Evolutionary conservation across 2,113 vertebrate genomes (phyloP).

Genomic region (Periophthalmus modestus): DNA sequence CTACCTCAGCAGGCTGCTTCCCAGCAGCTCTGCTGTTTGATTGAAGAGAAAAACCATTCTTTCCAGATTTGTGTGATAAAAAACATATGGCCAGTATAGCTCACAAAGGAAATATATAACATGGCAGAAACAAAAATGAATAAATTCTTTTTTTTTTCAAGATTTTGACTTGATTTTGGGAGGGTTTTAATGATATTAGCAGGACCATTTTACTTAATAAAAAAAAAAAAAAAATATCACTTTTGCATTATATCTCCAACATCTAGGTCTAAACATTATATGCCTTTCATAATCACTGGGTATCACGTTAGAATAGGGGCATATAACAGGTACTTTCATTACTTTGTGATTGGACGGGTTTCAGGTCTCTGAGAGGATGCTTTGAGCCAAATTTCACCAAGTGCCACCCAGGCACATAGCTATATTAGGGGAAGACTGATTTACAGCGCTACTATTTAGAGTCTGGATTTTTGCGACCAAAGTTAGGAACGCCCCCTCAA

Average conservation of each 20-base stretch:
- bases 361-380: conserved; percentile 60
- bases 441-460: conserved; percentile 68
- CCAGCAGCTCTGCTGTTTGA: conserved; percentile 63
- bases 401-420: conserved; percentile 50
- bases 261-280: neutral
- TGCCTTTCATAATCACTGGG: neutral
- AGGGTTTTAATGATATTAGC: conserved; percentile 37
- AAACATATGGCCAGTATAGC: conserved; percentile 51
- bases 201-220: too few relatives aligned
- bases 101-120: conserved; percentile 45
- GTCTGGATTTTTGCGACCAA: conserved; percentile 61
- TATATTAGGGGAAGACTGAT: conserved; percentile 70
- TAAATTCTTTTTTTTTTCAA: conserved; percentile 32
- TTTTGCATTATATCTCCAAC: neutral
- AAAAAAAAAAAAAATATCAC: too few relatives aligned
- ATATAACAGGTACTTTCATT: conserved; percentile 15
- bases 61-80: conserved; percentile 53
- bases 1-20: conserved; percentile 23
- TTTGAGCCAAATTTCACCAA: conserved; percentile 59
- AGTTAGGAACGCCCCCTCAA: conserved; percentile 69
- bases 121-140: conserved; percentile 24
- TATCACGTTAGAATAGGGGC: neutral
- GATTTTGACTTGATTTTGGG: conserved; percentile 24
- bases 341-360: conserved; percentile 51
- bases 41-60: conserved; percentile 44